Evolutionary conservation across 1,140 invertebrate genomes (phyloP), one percentile per base, ranked within the genome.

Genomic region (Ceratina japonica): DNA sequence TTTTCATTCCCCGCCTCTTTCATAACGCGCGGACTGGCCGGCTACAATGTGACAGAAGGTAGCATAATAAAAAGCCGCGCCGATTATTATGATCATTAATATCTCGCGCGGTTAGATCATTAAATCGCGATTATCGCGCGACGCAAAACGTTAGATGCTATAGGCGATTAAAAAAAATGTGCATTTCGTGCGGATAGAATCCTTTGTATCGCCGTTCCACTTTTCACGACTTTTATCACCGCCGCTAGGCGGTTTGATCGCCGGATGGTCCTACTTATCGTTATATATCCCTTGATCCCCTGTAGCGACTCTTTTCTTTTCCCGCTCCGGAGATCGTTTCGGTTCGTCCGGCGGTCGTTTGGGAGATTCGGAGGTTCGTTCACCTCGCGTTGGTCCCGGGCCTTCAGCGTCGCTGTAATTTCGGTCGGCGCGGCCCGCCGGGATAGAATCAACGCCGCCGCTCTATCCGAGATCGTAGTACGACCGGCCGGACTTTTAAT

Each of bases 321-420:
- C 62, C 52, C 49, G 56, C 27, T 58, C 22, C 65, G 15, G 66
- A 24, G 59, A 22, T n/a, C 44, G 63, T 12, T 83, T 64, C 54
- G 63, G n/a, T 56, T 79, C 79, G n/a, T 80, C 81, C 83, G 83
- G 84, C 69, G 78, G 64, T 66, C 86, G 82, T 70, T 75, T 73
- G 64, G 73, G 63, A 80, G 82, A 80, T 90, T 90, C 77, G 88
- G 86, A 89, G 86, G 89, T 90, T 90, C 89, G 87, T 90, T 90
- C 88, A 90, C 89, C 89, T 90, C 86, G 10, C 64, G 51, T 51
- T 73, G 72, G 79, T 61, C 73, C 18, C n/a, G 20, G 56, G 56
- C 20, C 20, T 44, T 44, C 37, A 7, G 10, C 37, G 37, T 44
- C 37, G 37, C 10, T 44, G 37, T 44, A 44, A 44, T 44, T 44